Conservation (phyloP, 2,113 vertebrate genomes). For the Proterorhinus semilunaris region DNA sequence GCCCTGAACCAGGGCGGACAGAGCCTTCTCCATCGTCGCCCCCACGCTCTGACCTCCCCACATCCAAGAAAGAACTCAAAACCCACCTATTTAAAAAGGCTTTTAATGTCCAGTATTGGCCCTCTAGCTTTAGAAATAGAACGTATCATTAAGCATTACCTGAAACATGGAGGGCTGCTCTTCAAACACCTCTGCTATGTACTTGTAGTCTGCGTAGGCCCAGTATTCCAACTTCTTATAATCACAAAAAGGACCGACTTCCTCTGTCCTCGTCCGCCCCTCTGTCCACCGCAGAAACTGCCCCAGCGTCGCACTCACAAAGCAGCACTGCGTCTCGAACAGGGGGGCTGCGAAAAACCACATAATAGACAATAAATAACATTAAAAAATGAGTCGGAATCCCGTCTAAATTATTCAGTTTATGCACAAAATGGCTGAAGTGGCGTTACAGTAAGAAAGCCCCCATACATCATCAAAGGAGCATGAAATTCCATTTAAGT, state of each 20-base stretch:
- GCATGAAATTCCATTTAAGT: conserved; percentile 27
- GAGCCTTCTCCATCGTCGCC: too few species aligned
- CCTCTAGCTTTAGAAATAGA: too few species aligned
- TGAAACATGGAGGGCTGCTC: conserved; percentile 84
- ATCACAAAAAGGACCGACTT: conserved; percentile 78
- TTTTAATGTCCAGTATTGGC: too few species aligned
- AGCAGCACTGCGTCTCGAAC: conserved; percentile 91
- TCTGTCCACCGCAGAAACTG: conserved; percentile 86
- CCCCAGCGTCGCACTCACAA: conserved; percentile 79
- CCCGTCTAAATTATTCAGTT: conserved; percentile 5
- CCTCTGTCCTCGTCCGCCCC: conserved; percentile 39
- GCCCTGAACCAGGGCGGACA: too few species aligned
- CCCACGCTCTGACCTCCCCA: too few species aligned
- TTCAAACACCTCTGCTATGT: conserved; percentile 85
- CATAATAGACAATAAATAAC: neutral
- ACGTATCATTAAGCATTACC: conserved; percentile 68
- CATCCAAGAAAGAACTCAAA: too few species aligned
- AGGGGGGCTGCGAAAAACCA: conserved; percentile 79
- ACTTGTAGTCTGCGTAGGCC: conserved; percentile 98
- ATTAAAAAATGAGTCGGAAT: neutral
- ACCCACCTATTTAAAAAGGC: too few species aligned
- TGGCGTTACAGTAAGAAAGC: neutral
- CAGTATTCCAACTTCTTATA: conserved; percentile 83
- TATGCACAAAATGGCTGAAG: neutral
- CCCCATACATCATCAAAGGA: conserved; percentile 8